Evolutionary conservation across 2,888 invertebrate genomes (phyloP), one percentile per base, ranked within the genome.

Genomic region (Dolichopus griseipennis): DNA sequence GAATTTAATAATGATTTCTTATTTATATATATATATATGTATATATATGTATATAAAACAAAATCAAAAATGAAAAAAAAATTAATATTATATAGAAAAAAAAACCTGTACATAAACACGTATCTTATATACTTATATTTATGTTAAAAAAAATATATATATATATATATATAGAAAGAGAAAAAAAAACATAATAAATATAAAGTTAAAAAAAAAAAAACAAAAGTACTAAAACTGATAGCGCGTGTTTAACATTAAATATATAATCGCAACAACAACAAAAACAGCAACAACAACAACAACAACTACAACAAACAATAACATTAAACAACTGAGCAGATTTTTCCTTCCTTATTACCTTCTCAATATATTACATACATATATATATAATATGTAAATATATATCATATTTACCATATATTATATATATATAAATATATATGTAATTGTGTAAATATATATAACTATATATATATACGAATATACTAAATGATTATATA

Each of bases 271-370:
- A 21, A 43, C 64, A 52, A 62, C 69, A 65, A 41, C 65, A 27
- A 52, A 5, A 70, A 69, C 69, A 69, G 65, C 65, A 69, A 69
- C 67, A 69, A 63, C 69, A 69, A 67, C 69, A 66, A 69, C 68
- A 69, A 64, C 65, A 70, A 69, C 72, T 65, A 34, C 22, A 68
- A 69, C 67, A 68, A 65, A 37, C 66, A 68, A 68, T 65, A 43
- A 64, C 67, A 64, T 27, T 37, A 4, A 41, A 66, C 62, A 67
- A 18, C 27, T 64, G 41, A 22, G 21, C 21, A 66, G n/a, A 66
- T 27, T 62, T 61, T 62, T 33, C 33, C 34, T 61, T 33, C 27
- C 27, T 62, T 61, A 66, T 52, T 52, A 52, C 52, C 52, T 52
- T 52, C 4, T 5, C 52, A 12, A 52, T 15, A 21, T 61, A 70